Base-by-base conservation (phyloP, 2,888 invertebrate genomes). In the Drosophila subsilvestris region DNA sequence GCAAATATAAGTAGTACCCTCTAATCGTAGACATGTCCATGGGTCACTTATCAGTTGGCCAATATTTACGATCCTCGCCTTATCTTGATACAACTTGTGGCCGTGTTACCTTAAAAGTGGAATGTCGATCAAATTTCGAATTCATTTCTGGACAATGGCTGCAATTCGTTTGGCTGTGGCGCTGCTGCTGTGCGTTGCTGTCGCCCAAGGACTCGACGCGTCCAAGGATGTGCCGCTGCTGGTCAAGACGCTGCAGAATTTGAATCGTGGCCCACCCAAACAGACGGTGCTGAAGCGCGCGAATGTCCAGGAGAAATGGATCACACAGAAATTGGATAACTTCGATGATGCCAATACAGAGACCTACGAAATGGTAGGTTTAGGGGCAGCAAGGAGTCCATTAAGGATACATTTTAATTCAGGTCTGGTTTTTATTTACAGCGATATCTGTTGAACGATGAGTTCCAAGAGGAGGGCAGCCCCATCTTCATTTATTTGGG, bases 401-500 rank as follows among this genome's bases (percentile, higher is more conserved):
- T 17, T 1, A 0, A 17, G 44, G 8, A 3, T 8, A 18, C 9
- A 12, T 8, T 10, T 12, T 3, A 50, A 25, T 7, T 0, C 14
- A 2, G 12, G 12, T 17, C 12, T 7, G 32, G 6, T 7, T 27
- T 10, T 42, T 5, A 17, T 47, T 49, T 44, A 1, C 18, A 91
- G 91, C 93, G 94, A 7, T 94, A 93, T 80, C 93, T 93, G 89
- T 91, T 93, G 74, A 94, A 93, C 81, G 78, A 91, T 50, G 91
- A 93, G 50, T 92, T 93, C 47, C 91, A 88, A 32, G 72, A 80
- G 4, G 83, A 90, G 0, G 94, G 93, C 7, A 93, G 93, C 8
- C 95, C 95, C 0, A 93, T 95, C 7, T 93, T 95, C 53, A 94
- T 95, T 48, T 93, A 93, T 88, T 92, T 97, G 58, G 97, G 97